phyloP scores from a whole-genome alignment of 35 echinoderm and acorn worm species.

The Heliocidaris erythrogramma region DNA sequence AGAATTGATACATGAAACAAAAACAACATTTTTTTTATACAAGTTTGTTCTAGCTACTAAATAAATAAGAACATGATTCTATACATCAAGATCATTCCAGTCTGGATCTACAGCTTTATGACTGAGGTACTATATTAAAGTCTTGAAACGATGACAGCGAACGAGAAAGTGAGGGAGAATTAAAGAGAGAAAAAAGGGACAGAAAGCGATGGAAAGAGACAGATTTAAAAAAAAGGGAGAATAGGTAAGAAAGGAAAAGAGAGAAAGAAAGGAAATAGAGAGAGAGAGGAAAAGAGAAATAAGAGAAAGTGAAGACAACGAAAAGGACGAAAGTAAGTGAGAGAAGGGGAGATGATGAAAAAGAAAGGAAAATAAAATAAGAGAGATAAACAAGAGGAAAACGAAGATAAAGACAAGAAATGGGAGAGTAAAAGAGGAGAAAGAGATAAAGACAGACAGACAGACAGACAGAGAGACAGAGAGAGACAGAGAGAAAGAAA shows the following conservation, averaged over 20 bases:
- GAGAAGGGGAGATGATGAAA: neutral
- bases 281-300: neutral
- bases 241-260: neutral
- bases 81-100: too few species aligned
- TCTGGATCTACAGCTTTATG: too few species aligned
- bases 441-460: neutral
- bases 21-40: too few species aligned
- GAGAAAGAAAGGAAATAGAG: neutral
- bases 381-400: neutral
- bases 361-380: too few species aligned
- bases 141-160: neutral
- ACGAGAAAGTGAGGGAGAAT: neutral
- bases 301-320: neutral
- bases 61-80: too few species aligned
- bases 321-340: neutral
- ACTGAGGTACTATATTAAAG: too few species aligned
- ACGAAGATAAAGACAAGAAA: neutral
- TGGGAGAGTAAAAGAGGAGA: neutral
- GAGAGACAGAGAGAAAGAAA: neutral
- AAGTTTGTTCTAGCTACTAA: too few species aligned
- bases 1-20: too few species aligned
- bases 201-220: neutral
- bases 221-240: neutral
- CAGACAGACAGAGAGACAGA: neutral
- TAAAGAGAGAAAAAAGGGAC: too few species aligned